Base-by-base conservation (phyloP, 2,113 vertebrate genomes). In the Corynorhinus townsendii region DNA sequence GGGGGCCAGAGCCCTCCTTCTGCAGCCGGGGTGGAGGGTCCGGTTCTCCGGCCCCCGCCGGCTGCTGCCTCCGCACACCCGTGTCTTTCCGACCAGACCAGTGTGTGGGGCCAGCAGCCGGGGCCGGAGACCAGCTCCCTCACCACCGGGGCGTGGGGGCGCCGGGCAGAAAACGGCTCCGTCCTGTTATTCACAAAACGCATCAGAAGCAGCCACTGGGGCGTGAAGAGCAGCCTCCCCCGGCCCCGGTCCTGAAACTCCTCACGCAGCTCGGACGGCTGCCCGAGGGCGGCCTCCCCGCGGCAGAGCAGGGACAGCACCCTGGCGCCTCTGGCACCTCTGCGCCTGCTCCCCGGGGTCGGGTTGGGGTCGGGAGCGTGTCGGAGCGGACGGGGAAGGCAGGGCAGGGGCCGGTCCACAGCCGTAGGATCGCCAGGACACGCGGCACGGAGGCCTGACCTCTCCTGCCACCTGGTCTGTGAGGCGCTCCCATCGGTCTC, bases 391-490 rank as follows among this genome's bases (percentile, higher is more conserved):
- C 15, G 38, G 77, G 59, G 45, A 24, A 33, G 38, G 40, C 52
- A 33, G 86, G 28, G 14, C 26, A 1, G 0, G 4, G 12, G 26
- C 12, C 5, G 14, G 47, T 6, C 69, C 45, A 1, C 1, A 1
- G 9, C 6, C 7, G 1, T 3, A 1, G 0, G 0, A 10, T 11
- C n/a, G 0, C n/a, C 5, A 4, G 72, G 38, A 20, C 11, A 19
- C 3, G 2, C 62, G 33, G 9, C 80, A 12, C 45, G 45, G 10
- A 47, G 45, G 45, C 45, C 45, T 12, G 45, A 47, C 45, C 45
- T 47, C 45, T 33, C 15, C 30, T 2, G 1, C 0, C 40, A 76
- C 1, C 20, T 0, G 14, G 2, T 2, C 30, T 3, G 24, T 0
- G 26, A 20, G 12, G 52, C 4, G 11, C 12, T 2, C 54, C 91